A percentile compares a stretch with the other conserved stretches of the same genome.
These are phyloP conservation scores for Hydropsyche betteni DNA, from an alignment of 2,888 invertebrate genomes.

Conservation along the genomic window DNA sequence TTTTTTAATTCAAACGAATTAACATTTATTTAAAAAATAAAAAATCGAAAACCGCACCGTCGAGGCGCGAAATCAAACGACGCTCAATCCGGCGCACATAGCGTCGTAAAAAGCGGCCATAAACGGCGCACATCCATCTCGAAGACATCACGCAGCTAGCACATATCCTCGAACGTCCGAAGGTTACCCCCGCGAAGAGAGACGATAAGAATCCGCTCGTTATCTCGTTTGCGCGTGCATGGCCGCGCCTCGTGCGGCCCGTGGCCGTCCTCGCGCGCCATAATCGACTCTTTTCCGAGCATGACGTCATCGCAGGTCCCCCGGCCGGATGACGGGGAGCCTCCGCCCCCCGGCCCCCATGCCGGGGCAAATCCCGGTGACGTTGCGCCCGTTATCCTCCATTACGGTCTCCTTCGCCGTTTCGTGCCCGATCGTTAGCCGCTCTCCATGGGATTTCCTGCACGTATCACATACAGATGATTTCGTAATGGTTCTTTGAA, in stretches of 20 bases:
- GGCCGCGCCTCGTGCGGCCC: background rate
- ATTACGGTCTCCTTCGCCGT: background rate
- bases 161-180: no score
- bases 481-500: no score
- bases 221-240: constrained; percentile 10
- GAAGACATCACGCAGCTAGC: no score
- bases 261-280: background rate
- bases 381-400: constrained; percentile 15
- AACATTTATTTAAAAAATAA: no score
- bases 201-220: constrained; percentile 12
- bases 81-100: no score
- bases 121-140: no score
- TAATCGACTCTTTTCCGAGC: background rate
- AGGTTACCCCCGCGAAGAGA: no score
- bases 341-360: background rate
- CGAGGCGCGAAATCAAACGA: no score
- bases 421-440: constrained; percentile 3
- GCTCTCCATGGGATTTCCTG: background rate
- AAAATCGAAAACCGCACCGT: no score
- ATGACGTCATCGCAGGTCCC: background rate
- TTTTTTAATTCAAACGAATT: no score
- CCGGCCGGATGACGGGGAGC: constrained; percentile 6
- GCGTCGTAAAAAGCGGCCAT: no score
- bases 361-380: constrained; percentile 4
- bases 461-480: no score